Percentiles rank a stretch among this genome's conserved stretches.
Evolutionary conservation across 2,888 invertebrate species (phyloP).

Genomic region (Scelioninae gen. 1): DNA sequence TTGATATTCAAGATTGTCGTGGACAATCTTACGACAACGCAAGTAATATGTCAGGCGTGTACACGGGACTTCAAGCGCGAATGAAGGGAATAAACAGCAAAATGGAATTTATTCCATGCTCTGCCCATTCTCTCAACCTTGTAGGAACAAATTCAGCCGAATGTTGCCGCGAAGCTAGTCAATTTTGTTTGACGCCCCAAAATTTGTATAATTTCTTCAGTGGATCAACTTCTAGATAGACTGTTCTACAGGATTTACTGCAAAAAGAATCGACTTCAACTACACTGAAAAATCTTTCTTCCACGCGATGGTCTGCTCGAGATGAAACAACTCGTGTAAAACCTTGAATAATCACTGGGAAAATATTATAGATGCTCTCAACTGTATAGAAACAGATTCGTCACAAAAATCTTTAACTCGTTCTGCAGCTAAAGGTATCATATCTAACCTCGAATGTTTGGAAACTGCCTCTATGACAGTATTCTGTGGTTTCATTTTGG

Average conservation of each 20-base stretch:
- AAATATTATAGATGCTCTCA: slow-evolving; percentile 22
- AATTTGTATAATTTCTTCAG: slow-evolving; percentile 73
- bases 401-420: slow-evolving; percentile 15
- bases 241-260: slow-evolving; percentile 7
- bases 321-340: slow-evolving; percentile 33
- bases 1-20: slow-evolving; percentile 27
- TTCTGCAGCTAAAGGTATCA: slow-evolving; percentile 10
- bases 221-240: slow-evolving; percentile 52
- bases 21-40: slow-evolving; percentile 28
- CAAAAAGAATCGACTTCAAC: no score
- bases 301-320: slow-evolving; percentile 48
- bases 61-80: slow-evolving; percentile 67
- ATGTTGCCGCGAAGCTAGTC: slow-evolving; percentile 69
- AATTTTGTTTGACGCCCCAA: slow-evolving; percentile 72
- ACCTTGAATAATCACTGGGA: slow-evolving; percentile 24
- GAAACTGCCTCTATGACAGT: slow-evolving; percentile 44
- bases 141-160: slow-evolving; percentile 72
- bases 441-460: slow-evolving; percentile 10
- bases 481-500: slow-evolving; percentile 40
- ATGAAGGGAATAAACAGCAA: slow-evolving; percentile 72
- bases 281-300: slow-evolving; percentile 29
- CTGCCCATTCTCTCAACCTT: slow-evolving; percentile 74
- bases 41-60: slow-evolving; percentile 22
- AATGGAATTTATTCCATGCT: slow-evolving; percentile 71
- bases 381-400: slow-evolving; percentile 24